Base-by-base conservation (phyloP, 2,797 vertebrate genomes). In the Ctenopoma multispine region DNA sequence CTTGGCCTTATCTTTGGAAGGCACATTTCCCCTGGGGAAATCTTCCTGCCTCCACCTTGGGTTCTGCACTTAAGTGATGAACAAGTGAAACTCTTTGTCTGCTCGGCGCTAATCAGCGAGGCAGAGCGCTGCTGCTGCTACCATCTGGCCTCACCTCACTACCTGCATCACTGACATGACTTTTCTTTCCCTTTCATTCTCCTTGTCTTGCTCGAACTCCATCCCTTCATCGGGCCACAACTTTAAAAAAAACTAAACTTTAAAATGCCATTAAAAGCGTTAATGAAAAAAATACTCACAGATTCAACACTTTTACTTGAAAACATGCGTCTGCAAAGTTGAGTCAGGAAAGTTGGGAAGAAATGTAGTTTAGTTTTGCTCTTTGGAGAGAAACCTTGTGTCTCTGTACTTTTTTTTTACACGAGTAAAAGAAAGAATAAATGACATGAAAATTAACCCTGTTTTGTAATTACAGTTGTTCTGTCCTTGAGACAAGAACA, bases 51-150 rank as follows among this genome's bases (percentile, higher is more conserved):
- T 86, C 83, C 90, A 92, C 91, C 91, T 92, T 87, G 87, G 77
- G 83, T 75, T 88, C 85, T 87, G 84, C 84, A 62, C 87, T 90
- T 88, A 90, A 88, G 87, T 87, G 88, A 90, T 84, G 91, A 91
- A 90, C 89, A 90, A 91, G 85, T 85, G 77, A 79, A 91, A 90
- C 73, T 87, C 81, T 90, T 91, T 92, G 88, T 91, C 85, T 87
- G 87, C 77, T 49, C 43, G 31, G 79, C 57, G 71, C 85, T 90
- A 89, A 92, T 91, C 90, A 91, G 82, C 29, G 61, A 87, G 77
- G 89, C 88, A 83, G 81, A 89, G 87, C 77, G 76, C 78, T 6
- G 62, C 58, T 1, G 36, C 65, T 21, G 73, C 85, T 75, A 81
- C 87, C 91, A 90, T 81, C 85, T 79, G 80, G 80, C 83, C 73